A percentile compares a stretch with the other conserved stretches of the same genome.
These are phyloP conservation scores for Anniella stebbinsi DNA, from an alignment of 2,797 vertebrate genomes.

Conservation along the genomic window DNA sequence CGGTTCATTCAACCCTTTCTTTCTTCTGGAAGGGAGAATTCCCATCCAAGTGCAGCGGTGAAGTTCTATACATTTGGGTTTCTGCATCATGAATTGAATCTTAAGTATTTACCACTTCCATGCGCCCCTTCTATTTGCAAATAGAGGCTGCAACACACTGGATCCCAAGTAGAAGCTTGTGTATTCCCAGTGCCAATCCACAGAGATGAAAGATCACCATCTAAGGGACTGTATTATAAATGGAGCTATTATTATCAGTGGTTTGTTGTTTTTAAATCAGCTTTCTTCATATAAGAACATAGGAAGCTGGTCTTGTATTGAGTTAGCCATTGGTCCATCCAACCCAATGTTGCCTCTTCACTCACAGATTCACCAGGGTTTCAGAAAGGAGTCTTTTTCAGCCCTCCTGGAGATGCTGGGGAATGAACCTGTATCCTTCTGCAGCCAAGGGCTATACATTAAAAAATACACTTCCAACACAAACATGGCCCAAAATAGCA, in stretches of 20 bases:
- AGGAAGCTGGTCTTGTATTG: no score
- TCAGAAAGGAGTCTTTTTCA: neutral
- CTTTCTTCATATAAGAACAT: neutral
- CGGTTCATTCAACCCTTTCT: slow-evolving; percentile 75
- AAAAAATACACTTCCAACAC: neutral
- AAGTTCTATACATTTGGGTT: slow-evolving; percentile 27
- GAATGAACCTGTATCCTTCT: no score
- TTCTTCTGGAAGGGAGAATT: slow-evolving; percentile 59
- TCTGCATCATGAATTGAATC: neutral
- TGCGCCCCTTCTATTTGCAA: neutral
- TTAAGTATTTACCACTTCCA: neutral
- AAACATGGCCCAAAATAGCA: neutral
- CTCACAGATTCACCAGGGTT: neutral
- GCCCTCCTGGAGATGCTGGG: no score
- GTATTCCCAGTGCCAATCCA: neutral
- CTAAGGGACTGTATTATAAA: neutral
- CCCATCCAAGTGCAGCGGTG: slow-evolving; percentile 35
- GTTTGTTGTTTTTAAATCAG: neutral
- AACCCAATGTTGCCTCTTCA: neutral
- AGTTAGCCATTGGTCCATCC: neutral
- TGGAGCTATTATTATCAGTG: neutral
- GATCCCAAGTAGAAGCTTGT: neutral
- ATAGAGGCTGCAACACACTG: neutral
- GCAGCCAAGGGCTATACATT: no score
- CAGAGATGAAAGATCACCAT: neutral